Evolutionary conservation across 2,113 vertebrate genomes (phyloP).

Genomic region (Columba janthina): DNA sequence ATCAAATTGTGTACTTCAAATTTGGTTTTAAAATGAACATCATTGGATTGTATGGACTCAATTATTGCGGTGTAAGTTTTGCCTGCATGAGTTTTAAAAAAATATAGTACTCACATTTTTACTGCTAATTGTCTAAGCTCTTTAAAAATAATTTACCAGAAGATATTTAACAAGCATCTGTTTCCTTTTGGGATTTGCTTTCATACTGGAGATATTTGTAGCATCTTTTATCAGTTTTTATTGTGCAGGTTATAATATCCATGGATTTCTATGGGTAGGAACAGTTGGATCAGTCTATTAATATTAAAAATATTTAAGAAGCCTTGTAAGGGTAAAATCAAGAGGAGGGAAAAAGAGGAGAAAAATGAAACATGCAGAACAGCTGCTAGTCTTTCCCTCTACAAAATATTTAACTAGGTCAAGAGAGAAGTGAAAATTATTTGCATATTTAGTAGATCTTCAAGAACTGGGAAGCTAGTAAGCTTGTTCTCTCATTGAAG

Average conservation of each 20-base stretch:
- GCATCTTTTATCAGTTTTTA: not conserved
- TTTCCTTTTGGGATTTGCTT: conserved; percentile 16
- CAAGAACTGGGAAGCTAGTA: not conserved
- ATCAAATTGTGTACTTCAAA: not conserved
- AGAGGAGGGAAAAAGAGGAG: accelerated
- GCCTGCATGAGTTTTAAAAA: not conserved
- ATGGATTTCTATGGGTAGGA: not conserved
- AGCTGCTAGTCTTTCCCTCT: not conserved
- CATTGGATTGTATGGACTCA: not conserved
- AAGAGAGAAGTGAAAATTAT: not conserved
- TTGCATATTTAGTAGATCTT: not conserved
- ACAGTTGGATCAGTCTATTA: not conserved
- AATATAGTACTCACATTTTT: not conserved
- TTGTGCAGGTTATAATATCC: not conserved
- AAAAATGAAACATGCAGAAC: not conserved
- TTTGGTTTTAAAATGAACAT: not conserved
- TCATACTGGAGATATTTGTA: not conserved
- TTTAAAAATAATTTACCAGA: not conserved
- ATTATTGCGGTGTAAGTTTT: not conserved
- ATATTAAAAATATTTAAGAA: not conserved
- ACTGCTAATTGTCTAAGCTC: not conserved
- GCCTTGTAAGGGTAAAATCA: not conserved
- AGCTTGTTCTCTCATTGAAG: not conserved
- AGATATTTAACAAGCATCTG: not conserved
- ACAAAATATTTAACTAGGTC: not conserved